Evolutionary conservation across 2,113 vertebrate genomes (phyloP), one percentile per base, ranked within the genome.

Genomic region (Zosterops borbonicus): DNA sequence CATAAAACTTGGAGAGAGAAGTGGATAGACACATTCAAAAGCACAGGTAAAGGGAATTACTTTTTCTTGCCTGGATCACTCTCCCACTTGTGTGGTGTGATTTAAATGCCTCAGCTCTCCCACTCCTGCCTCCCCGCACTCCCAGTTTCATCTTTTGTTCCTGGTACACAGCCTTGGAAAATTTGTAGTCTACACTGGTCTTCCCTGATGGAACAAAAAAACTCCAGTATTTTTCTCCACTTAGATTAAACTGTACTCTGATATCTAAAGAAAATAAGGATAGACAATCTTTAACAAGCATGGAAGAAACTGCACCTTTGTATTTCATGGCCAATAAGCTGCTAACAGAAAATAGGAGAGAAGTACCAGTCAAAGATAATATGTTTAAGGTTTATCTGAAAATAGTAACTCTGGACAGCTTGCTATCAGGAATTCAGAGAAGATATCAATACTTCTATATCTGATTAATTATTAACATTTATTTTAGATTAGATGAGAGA

Each of bases 61-160:
- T 73, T 80, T 92, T 18, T 27, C n/a, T 76, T 76, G 47, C 62
- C 55, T 24, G 14, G 42, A 55, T 20, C 58, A 44, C 9, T 39
- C 23, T 12, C 73, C 13, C 29, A 11, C 33, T 52, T 12, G 12
- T 20, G 22, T 31, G 33, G 4, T 23, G 33, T 14, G 23, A 69
- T 69, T 55, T 69, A 33, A 52, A 5, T 12, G 19, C 9, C 31
- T 59, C 76, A 29, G 19, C 27, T 5, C 37, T 83, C 12, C 37
- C 2, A 1, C 17, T 59, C 44, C 47, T 50, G 13, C 9, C 25
- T 68, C 4, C 15, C 3, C 16, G 4, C 8, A 1, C 7, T 77
- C 64, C 44, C 39, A 53, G 1, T 52, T 73, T 77, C 15, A 23
- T 33, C n/a, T 80, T 81, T 68, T 7, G 3, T 42, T 10, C 11